Base-by-base conservation (phyloP, 1,140 invertebrate genomes). In the Mactra quadrangularis region DNA sequence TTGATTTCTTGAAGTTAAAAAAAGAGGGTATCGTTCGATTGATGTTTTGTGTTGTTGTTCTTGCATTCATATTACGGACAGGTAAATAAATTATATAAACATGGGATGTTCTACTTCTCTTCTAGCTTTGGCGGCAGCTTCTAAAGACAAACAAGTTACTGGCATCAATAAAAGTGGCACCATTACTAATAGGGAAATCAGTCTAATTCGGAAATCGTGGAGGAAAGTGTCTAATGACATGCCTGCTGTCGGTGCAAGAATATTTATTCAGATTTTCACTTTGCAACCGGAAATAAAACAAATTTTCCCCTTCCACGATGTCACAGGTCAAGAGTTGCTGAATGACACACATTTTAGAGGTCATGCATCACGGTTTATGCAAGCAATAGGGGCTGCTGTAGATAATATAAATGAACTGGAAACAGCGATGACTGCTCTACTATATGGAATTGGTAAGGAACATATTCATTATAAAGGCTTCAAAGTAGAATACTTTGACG, bases 361-460 rank as follows among this genome's bases (percentile, higher is more conserved):
- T 13, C 89, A 90, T 62, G 87, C 88, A n/a, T 83, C 85, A 0
- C 78, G 88, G 19, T 90, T 90, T 71, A 88, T 90, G 88, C 84
- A 90, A 45, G 86, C 87, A 6, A 86, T 90, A 27, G 87, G 86
- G 3, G 85, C 87, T 0, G 88, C 86, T 1, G 84, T 90, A 1
- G 87, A 86, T 17, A 89, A 89, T 60, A 85, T 90, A 1, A 83
- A 89, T 33, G 75, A 87, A 25, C 53, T 85, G 0, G 82, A 88
- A 19, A 55, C 41, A 9, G 71, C 77, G 3, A 62, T 90, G 59
- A 68, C 47, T 3, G 82, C 85, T 22, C 62, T 88, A 2, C 50
- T 90, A 15, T 59, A 83, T 41, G 59, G 72, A 2, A 77, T 90
- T 29, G 89, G 87, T 13, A 81, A 77, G 53, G 47, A 87, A 38